Percentiles rank a stretch among this genome's conserved stretches.
These are phyloP conservation scores for Petrolisthes cinctipes DNA, from an alignment of 2,888 invertebrate species.

Conservation along the genomic window DNA sequence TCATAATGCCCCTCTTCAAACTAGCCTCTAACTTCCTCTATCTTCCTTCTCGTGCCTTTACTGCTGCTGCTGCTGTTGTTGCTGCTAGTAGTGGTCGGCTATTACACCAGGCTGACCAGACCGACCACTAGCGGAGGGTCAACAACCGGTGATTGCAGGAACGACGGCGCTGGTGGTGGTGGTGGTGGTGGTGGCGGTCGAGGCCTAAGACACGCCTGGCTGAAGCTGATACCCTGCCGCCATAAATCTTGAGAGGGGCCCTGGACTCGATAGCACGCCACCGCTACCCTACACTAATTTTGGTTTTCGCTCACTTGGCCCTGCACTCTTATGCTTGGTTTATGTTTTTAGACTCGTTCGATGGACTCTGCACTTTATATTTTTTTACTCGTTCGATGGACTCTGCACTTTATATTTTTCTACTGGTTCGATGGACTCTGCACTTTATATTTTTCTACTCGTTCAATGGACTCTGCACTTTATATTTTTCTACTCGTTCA, in stretches of 20 bases:
- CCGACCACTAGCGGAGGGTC: neutral
- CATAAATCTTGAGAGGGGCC: slow-evolving; percentile 10
- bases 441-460: neutral
- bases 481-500: neutral
- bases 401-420: neutral
- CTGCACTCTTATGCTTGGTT: neutral
- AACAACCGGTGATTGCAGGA: neutral
- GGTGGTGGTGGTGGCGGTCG: neutral
- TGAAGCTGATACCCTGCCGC: neutral
- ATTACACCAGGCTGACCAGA: neutral
- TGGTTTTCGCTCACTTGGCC: neutral
- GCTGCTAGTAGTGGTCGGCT: neutral
- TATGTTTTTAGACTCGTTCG: neutral
- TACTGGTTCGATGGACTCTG: too few relatives aligned
- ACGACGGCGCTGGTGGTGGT: neutral
- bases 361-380: neutral
- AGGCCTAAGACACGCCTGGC: slow-evolving; percentile 7
- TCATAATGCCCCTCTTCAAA: too few relatives aligned
- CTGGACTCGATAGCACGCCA: neutral
- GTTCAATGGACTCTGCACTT: too few relatives aligned
- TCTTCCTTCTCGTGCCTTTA: too few relatives aligned
- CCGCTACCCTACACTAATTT: slow-evolving; percentile 13
- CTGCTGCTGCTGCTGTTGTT: too few relatives aligned
- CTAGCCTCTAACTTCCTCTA: too few relatives aligned
- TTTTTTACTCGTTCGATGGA: neutral